Base-by-base conservation (phyloP, 2,797 vertebrate species). In the Anomalospiza imberbis region DNA sequence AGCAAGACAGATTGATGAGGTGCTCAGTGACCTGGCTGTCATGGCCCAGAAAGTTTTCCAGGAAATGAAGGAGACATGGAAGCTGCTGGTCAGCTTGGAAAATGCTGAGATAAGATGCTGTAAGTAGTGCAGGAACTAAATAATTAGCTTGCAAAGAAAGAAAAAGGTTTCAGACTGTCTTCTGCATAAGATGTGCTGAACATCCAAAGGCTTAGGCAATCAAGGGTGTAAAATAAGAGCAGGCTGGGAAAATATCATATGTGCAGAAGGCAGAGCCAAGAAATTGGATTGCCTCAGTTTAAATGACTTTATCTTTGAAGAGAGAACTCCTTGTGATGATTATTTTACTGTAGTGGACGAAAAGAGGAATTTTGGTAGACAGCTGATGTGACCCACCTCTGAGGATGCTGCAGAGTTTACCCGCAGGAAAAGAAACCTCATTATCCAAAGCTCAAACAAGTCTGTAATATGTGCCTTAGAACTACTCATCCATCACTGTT, bases 1-100 rank as follows among this genome's bases (percentile, higher is more conserved):
- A 85, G n/a, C 60, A 86, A 76, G 83, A 66, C 44, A 81, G 76
- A 93, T 73, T 86, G 70, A 94, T 81, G 83, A 95, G 85, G 73
- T 94, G 62, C 76, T 95, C 26, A 13, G 31, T 93, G 74, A 93
- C 60, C 73, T 71, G 55, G 45, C 76, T 95, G 55, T 89, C 54
- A 65, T 24, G 66, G 48, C 47, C 14, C 31, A 81, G 70, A 88
- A 89, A 72, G n/a, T 73, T 88, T 88, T 86, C 25, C 83, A 86
- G 85, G 83, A 94, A 88, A 58, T 31, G n/a, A 47, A 88, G n/a
- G 57, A 95, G 73, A 81, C 28, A 19, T 81, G 40, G 40, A 81
- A 93, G 73, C 48, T 78, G 36, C 83, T 22, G 36, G 19, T 53
- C 40, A 32, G 25, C 70, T 78, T 51, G 44, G 34, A 88, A 88